Base-by-base conservation (phyloP, 1,140 invertebrate species). In the Drosophila ohnishii region DNA sequence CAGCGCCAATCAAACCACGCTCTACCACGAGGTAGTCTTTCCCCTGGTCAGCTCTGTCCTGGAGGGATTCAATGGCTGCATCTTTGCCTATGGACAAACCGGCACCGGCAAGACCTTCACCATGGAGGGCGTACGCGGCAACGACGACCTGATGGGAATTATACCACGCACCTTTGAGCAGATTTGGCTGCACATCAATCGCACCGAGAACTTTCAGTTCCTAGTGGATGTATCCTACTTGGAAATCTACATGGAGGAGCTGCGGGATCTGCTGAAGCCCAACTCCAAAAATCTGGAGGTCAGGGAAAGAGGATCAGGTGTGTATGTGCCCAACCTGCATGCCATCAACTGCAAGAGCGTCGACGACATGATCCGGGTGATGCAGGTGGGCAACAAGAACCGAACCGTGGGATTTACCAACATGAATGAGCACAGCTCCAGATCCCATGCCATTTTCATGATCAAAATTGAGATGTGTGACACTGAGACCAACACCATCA, bases 371-470 rank as follows among this genome's bases (percentile, higher is more conserved):
- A 94, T 97, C 73, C 95, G 96, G 65, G 94, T 98, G 4, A 98
- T 99, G 97, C 94, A 94, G 72, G 93, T 95, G n/a, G 98, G 98
- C 16, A 98, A 98, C 92, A 94, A 95, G 78, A 97, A 98, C 92
- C 94, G 98, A 70, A 96, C 97, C 1, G 95, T 97, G 47, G 98
- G 97, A 14, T 95, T 97, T 35, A 99, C 99, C 10, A 99, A 99
- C 92, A 99, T 99, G 99, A 99, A 99, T 92, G 97, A 99, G 91
- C 98, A 99, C 92, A 99, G 97, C 90, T 99, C 98, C 50, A 82
- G 99, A 56, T 99, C 98, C 16, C 99, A 99, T 93, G 98, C 99
- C 39, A 99, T 99, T 65, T 99, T 99, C 92, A 96, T 99, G 90
- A 97, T 99, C 57, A 99, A 98, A 8, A 96, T 99, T 19, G 99